phyloP scores from a whole-genome alignment of 2,797 vertebrate species.

The Thripadectes ignobilis region DNA sequence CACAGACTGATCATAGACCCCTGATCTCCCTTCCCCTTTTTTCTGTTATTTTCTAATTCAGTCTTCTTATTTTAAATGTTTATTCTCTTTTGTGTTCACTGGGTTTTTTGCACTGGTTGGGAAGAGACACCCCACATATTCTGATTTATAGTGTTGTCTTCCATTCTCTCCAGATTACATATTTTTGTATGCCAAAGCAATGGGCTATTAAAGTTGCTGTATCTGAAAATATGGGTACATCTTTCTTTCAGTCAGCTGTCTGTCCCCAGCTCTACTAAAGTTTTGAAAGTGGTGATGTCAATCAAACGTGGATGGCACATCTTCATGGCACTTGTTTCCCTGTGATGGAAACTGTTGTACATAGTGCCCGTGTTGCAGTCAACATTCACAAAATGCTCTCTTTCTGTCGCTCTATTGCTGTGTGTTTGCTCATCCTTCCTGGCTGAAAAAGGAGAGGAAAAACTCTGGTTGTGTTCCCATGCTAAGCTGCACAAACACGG shows the following conservation, averaged over 20 bases:
- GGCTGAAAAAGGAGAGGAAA: conserved; percentile 30
- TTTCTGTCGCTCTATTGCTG: conserved; percentile 12
- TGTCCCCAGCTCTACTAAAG: background rate
- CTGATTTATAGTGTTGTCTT: background rate
- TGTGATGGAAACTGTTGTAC: conserved; percentile 14
- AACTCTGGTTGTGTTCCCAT: background rate
- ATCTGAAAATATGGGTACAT: background rate
- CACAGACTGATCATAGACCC: background rate
- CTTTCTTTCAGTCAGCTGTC: background rate
- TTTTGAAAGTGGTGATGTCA: background rate
- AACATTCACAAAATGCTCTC: conserved; percentile 19
- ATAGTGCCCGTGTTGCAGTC: background rate
- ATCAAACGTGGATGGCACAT: background rate
- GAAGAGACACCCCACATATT: background rate
- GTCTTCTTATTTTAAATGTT: background rate
- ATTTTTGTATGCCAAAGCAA: background rate
- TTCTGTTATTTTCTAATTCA: background rate
- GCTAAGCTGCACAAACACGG: background rate
- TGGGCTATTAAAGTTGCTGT: background rate
- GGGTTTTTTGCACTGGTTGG: background rate
- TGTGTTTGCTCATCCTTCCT: conserved; percentile 37
- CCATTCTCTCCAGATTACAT: background rate
- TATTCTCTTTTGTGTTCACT: background rate
- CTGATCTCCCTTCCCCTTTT: background rate
- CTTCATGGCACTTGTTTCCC: conserved; percentile 31